phyloP scores from a whole-genome alignment of 2,113 vertebrate species.

The Peromyscus californicus region DNA sequence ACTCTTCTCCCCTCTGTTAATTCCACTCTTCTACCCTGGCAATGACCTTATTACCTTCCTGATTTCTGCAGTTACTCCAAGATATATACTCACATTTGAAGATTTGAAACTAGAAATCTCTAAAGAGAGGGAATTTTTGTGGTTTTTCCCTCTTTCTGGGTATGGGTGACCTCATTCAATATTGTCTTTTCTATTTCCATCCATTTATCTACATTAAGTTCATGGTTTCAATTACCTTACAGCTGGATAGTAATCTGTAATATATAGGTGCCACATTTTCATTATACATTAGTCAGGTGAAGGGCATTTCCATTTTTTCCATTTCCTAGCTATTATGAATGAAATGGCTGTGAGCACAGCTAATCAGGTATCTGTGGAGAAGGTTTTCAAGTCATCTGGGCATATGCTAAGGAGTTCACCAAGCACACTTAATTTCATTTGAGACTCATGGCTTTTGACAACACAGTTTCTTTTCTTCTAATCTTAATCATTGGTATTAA shows the following conservation, averaged over 20 bases:
- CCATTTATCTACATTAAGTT: not conserved
- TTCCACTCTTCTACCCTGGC: not conserved
- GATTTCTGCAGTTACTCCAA: not conserved
- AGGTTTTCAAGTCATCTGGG: not conserved
- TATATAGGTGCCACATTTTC: not conserved
- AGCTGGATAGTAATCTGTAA: not conserved
- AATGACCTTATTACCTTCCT: not conserved
- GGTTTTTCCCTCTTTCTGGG: not conserved
- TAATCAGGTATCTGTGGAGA: not conserved
- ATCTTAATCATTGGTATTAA: too few relatives aligned
- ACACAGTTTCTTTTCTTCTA: not conserved
- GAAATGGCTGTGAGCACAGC: not conserved
- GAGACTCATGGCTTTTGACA: not conserved
- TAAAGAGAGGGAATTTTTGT: not conserved
- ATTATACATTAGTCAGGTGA: not conserved
- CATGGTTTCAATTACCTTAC: not conserved
- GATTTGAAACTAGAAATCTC: not conserved
- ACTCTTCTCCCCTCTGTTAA: not conserved
- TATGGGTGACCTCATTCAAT: not conserved
- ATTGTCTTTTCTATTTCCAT: not conserved
- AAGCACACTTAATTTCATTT: not conserved
- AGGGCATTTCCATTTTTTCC: not conserved
- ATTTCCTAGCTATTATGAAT: not conserved
- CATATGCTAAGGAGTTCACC: not conserved
- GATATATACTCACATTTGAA: not conserved